Evolutionary conservation across 2,888 invertebrate species (phyloP).

Genomic region (Leptinotarsa haldemani): DNA sequence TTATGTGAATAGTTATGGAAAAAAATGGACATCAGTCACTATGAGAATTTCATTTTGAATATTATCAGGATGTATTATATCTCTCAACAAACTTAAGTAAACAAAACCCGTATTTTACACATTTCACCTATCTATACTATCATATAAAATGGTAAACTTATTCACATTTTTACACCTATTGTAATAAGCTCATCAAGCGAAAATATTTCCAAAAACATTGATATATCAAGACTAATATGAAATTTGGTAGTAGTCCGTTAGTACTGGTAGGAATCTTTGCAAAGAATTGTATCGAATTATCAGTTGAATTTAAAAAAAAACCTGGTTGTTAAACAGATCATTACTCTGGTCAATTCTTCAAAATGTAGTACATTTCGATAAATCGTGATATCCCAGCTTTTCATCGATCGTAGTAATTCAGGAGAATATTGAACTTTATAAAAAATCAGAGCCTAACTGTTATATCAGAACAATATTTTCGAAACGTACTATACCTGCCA

Average conservation of each 20-base stretch:
- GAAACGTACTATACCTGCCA: neutral
- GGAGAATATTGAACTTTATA: no score
- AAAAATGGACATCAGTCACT: neutral
- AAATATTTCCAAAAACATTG: slow-evolving; percentile 59
- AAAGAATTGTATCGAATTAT: neutral
- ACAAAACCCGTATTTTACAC: slow-evolving; percentile 22
- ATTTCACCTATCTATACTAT: slow-evolving; percentile 19
- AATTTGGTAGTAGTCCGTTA: slow-evolving; percentile 33
- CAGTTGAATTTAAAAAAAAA: no score
- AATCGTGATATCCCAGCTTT: no score
- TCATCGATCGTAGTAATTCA: no score
- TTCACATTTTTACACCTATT: slow-evolving; percentile 56
- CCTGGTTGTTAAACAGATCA: no score
- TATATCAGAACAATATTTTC: no score
- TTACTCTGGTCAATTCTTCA: no score
- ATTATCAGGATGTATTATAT: neutral
- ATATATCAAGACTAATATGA: slow-evolving; percentile 57
- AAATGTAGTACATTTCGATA: no score
- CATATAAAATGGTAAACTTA: slow-evolving; percentile 25
- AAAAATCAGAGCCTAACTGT: no score
- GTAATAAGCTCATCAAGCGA: slow-evolving; percentile 61
- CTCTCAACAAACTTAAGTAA: neutral
- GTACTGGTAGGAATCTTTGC: neutral
- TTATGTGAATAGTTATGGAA: no score
- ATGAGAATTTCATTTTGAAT: neutral